These are phyloP conservation scores for Zeuzera pyrina DNA, from an alignment of 2,888 invertebrate species.

Conservation along the genomic window DNA sequence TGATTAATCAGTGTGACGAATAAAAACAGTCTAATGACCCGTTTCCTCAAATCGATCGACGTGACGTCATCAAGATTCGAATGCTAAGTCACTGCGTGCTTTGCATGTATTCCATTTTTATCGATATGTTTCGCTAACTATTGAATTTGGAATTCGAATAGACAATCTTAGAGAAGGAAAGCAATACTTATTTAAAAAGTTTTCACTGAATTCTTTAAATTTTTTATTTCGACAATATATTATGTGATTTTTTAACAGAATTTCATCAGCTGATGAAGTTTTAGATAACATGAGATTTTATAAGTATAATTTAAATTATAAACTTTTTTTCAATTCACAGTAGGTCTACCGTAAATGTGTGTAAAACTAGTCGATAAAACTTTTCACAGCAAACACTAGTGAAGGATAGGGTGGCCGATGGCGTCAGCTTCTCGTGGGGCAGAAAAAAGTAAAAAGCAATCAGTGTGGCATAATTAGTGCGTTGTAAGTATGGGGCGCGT, in stretches of 20 bases:
- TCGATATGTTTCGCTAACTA: too few species aligned
- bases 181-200: too few species aligned
- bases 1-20: slow-evolving; percentile 72
- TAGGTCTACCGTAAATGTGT: too few species aligned
- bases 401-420: slow-evolving; percentile 55
- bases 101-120: slow-evolving; percentile 31
- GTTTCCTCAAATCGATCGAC: slow-evolving; percentile 66
- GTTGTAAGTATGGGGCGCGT: slow-evolving; percentile 71
- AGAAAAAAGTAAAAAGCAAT: slow-evolving; percentile 70
- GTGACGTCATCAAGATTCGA: slow-evolving; percentile 63
- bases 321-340: too few species aligned
- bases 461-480: slow-evolving; percentile 73
- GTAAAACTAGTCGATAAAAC: slow-evolving; percentile 4
- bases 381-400: slow-evolving; percentile 32
- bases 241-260: too few species aligned
- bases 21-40: slow-evolving; percentile 71
- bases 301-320: slow-evolving; percentile 4
- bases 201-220: too few species aligned
- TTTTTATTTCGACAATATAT: too few species aligned
- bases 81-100: slow-evolving; percentile 57
- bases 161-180: too few species aligned
- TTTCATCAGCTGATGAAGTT: background rate
- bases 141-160: too few species aligned
- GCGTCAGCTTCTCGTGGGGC: slow-evolving; percentile 65
- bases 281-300: slow-evolving; percentile 1